A percentile compares a stretch with the other conserved stretches of the same genome.
Conservation (phyloP, 1,140 invertebrate genomes). For the Drosophila sucinea region DNA sequence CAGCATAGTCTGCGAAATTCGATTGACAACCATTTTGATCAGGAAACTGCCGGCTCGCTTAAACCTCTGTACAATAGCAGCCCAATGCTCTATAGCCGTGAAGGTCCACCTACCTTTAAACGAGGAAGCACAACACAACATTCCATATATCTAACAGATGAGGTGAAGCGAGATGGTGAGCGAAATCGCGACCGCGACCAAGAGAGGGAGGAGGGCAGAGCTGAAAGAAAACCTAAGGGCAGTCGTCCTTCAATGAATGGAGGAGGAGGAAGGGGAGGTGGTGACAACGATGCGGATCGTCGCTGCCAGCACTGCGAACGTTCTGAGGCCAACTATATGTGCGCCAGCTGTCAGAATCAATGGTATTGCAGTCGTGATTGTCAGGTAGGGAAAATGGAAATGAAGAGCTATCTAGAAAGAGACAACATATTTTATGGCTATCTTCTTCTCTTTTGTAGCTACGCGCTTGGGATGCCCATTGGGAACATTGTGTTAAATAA, state of each 20-base stretch:
- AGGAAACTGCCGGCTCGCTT: conserved; percentile 19
- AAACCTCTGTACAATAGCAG: conserved; percentile 64
- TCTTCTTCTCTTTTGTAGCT: conserved; percentile 24
- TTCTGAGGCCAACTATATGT: conserved; percentile 91
- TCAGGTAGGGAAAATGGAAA: conserved; percentile 86
- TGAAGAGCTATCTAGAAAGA: not conserved
- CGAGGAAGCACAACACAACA: conserved; percentile 26
- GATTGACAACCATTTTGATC: conserved; percentile 46
- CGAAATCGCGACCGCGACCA: not conserved
- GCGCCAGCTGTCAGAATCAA: conserved; percentile 93
- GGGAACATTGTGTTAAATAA: conserved; percentile 41
- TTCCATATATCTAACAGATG: conserved; percentile 38
- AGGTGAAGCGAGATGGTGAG: not conserved
- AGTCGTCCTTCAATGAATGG: conserved; percentile 20
- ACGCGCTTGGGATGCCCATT: conserved; percentile 54
- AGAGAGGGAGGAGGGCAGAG: not conserved
- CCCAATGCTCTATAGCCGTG: conserved; percentile 30
- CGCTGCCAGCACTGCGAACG: conserved; percentile 91
- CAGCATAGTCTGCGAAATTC: conserved; percentile 16
- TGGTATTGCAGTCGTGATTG: conserved; percentile 95
- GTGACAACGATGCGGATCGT: conserved; percentile 59
- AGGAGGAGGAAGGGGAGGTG: conserved; percentile 47
- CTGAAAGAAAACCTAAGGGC: conserved; percentile 5
- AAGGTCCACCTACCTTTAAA: not conserved
- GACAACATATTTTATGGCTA: not conserved